Conservation (phyloP, 2,113 vertebrate genomes). For the Microcebus lehilahytsara region DNA sequence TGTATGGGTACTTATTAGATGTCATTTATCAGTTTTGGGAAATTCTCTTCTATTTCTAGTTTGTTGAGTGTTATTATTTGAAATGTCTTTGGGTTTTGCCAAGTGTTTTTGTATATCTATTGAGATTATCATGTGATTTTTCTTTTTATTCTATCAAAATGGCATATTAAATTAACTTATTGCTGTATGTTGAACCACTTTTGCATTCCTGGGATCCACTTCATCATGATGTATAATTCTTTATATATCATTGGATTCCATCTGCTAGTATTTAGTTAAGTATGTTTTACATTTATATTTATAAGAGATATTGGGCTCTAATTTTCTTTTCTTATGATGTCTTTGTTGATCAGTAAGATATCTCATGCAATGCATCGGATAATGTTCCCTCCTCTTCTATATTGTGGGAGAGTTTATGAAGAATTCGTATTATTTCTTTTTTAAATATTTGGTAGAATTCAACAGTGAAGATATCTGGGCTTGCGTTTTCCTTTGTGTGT, state of each 20-base stretch:
- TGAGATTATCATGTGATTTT: background rate
- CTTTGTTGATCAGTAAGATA: background rate
- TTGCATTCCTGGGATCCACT: background rate
- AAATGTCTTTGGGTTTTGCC: background rate
- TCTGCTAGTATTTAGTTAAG: background rate
- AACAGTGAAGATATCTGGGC: background rate
- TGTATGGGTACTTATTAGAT: background rate
- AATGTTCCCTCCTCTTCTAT: background rate
- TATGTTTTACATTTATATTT: background rate
- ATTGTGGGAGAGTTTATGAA: background rate
- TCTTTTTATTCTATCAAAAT: background rate
- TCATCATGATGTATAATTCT: background rate
- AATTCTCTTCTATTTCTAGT: background rate
- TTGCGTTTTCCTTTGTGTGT: background rate
- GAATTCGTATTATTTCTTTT: background rate
- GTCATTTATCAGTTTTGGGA: background rate
- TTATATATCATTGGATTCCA: background rate
- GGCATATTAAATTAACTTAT: background rate
- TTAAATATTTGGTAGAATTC: background rate
- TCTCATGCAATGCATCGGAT: background rate
- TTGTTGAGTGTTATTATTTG: background rate
- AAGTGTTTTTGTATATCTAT: background rate
- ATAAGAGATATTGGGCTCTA: background rate
- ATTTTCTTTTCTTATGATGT: background rate
- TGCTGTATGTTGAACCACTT: background rate